Base-by-base conservation (phyloP, 2,888 invertebrate species). In the Nemoura dubitans region DNA sequence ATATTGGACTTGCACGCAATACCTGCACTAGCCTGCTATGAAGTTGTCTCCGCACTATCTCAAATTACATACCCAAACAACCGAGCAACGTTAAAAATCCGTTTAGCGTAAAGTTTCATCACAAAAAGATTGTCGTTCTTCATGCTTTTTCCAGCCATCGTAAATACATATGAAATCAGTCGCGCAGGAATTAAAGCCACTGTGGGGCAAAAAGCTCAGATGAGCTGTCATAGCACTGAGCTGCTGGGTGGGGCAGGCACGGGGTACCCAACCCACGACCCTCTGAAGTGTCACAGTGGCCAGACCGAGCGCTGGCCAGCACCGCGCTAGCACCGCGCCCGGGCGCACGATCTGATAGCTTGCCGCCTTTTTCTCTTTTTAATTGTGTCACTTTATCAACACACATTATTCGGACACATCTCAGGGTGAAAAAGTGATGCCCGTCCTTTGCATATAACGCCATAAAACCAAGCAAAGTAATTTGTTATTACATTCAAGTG, bases 351-450 rank as follows among this genome's bases (percentile, higher is more conserved):
- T 59, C 21, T 59, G 59, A 59, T 21, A 59, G 16, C 59, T 7
- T 14, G 59, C 16, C 21, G 59, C 21, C 21, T 59, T 59, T 59
- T 21, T 59, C 59, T 1, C 59, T 59, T 1, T 59, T 7, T 10
- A 59, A 59, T 59, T 59, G 16, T 59, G 59, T 59, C 59, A 59
- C 59, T 59, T 59, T 59, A 59, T 59, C 59, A 59, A 59, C 59
- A 16, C 21, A 59, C 10, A 59, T 10, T 21, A 59, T 59, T 59
- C 59, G 59, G 59, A 59, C 59, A 59, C 21, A 59, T 59, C 21
- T 59, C 59, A 7, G 21, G 59, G 21, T 7, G 3, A 59, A 59
- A 59, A 59, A 59, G 16, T 59, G 59, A 59, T 59, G 21, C 59
- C 59, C 59, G 59, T 14, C 59, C 59, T 59, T 59, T 59, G 59